Percentiles rank a stretch among this genome's conserved stretches.
Conservation (phyloP, 1,140 invertebrate genomes). For the Trichoplusia ni region DNA sequence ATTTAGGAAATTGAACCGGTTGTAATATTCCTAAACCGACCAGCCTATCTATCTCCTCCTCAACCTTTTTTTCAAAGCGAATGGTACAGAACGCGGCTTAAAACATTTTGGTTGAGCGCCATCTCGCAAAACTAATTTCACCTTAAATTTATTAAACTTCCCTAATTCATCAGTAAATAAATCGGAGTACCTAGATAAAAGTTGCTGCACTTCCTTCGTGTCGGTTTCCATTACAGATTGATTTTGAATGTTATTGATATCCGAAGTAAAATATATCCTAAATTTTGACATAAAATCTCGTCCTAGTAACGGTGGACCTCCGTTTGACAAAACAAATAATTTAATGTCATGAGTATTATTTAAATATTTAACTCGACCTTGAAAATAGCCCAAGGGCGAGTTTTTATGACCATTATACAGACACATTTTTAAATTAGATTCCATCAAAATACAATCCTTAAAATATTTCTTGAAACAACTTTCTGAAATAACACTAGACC, state of each 20-base stretch:
- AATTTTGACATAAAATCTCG: slow-evolving; percentile 46
- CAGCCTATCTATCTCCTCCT: slow-evolving; percentile 36
- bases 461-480: slow-evolving; percentile 31
- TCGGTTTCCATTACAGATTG: too few relatives aligned
- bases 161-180: slow-evolving; percentile 50
- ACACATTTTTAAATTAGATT: slow-evolving; percentile 34
- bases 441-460: slow-evolving; percentile 5
- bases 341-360: slow-evolving; percentile 17
- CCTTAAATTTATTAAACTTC: slow-evolving; percentile 48
- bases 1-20: slow-evolving; percentile 33
- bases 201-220: not conserved
- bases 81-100: slow-evolving; percentile 43
- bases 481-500: slow-evolving; percentile 37
- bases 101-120: slow-evolving; percentile 40
- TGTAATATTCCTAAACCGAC: slow-evolving; percentile 43
- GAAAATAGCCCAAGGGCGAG: slow-evolving; percentile 39
- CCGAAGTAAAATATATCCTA: not conserved
- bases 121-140: slow-evolving; percentile 41
- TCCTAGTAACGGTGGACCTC: slow-evolving; percentile 42
- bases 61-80: slow-evolving; percentile 39
- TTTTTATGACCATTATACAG: slow-evolving; percentile 46
- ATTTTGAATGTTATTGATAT: not conserved
- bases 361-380: slow-evolving; percentile 13
- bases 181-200: not conserved
- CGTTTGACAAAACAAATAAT: slow-evolving; percentile 30